Evolutionary conservation across 2,888 invertebrate genomes (phyloP).

Genomic region (Cerastis rubricosa): DNA sequence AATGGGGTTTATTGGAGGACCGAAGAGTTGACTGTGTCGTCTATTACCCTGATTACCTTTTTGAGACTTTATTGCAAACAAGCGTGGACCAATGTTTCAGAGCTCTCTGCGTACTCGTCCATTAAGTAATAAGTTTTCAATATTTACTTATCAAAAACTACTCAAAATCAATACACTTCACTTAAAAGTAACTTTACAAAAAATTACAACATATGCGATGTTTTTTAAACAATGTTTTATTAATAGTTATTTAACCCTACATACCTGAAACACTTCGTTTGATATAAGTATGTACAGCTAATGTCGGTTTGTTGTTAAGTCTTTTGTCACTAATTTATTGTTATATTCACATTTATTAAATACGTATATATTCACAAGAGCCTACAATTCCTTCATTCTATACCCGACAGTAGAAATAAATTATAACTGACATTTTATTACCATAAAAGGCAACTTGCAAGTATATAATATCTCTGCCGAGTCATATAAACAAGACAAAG

Average conservation of each 20-base stretch:
- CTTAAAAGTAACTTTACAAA: conserved; percentile 88
- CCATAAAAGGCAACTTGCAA: conserved; percentile 57
- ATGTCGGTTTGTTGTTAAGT: conserved; percentile 78
- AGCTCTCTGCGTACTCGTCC: conserved; percentile 81
- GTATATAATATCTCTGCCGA: conserved; percentile 41
- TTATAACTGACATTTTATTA: conserved; percentile 55
- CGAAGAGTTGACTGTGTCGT: conserved; percentile 70
- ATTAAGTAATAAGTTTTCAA: conserved; percentile 82
- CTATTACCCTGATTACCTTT: conserved; percentile 89
- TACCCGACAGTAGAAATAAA: conserved; percentile 70
- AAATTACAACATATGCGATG: conserved; percentile 85
- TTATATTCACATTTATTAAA: conserved; percentile 85
- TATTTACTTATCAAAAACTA: conserved; percentile 91
- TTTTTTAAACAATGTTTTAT: conserved; percentile 71
- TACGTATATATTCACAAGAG: conserved; percentile 81
- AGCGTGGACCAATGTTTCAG: conserved; percentile 33
- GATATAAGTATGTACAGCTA: conserved; percentile 84
- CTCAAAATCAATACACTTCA: conserved; percentile 84
- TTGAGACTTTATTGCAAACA: conserved; percentile 66
- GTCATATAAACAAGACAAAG: conserved; percentile 49
- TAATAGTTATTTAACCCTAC: conserved; percentile 72
- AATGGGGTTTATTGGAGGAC: conserved; percentile 50
- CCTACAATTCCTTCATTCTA: conserved; percentile 78
- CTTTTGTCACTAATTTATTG: conserved; percentile 87
- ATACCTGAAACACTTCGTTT: conserved; percentile 81